Conservation (phyloP, 2,797 vertebrate genomes). For the Pygocentrus nattereri region DNA sequence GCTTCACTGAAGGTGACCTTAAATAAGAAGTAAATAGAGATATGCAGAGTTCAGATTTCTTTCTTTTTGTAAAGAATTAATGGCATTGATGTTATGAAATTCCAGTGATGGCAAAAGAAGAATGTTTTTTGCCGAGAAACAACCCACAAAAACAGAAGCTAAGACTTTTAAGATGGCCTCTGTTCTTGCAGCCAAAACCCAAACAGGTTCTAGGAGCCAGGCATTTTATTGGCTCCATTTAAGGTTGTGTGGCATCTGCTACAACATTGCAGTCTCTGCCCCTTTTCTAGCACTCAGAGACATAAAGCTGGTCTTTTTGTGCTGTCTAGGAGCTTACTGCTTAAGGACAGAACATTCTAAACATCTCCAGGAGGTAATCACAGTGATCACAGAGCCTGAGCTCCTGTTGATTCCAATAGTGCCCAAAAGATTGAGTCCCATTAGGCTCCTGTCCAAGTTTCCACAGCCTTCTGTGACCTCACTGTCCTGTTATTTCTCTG, state of each 20-base stretch:
- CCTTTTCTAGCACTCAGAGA: neutral
- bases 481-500: neutral
- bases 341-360: neutral
- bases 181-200: slow-evolving; percentile 8
- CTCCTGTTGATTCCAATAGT: slow-evolving; percentile 6
- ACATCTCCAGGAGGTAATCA: slow-evolving; percentile 17
- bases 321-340: slow-evolving; percentile 3
- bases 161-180: neutral
- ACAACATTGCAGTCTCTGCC: neutral
- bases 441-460: slow-evolving; percentile 14
- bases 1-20: slow-evolving; percentile 6
- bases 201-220: slow-evolving; percentile 13
- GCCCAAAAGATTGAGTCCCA: neutral
- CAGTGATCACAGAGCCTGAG: slow-evolving; percentile 3
- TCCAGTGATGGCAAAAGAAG: slow-evolving; percentile 2
- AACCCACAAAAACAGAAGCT: neutral
- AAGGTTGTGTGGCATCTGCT: slow-evolving; percentile 14
- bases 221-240: slow-evolving; percentile 24
- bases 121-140: neutral
- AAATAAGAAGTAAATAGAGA: slow-evolving; percentile 4
- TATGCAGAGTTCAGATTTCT: neutral
- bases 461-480: slow-evolving; percentile 6
- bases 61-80: neutral
- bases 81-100: slow-evolving; percentile 2
- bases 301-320: slow-evolving; percentile 8